A percentile compares a stretch with the other conserved stretches of the same genome.
Evolutionary conservation across 30 jellyfish, hydroid and myxozoan species (phyloP).

Genomic region (Chironex yamaguchii): DNA sequence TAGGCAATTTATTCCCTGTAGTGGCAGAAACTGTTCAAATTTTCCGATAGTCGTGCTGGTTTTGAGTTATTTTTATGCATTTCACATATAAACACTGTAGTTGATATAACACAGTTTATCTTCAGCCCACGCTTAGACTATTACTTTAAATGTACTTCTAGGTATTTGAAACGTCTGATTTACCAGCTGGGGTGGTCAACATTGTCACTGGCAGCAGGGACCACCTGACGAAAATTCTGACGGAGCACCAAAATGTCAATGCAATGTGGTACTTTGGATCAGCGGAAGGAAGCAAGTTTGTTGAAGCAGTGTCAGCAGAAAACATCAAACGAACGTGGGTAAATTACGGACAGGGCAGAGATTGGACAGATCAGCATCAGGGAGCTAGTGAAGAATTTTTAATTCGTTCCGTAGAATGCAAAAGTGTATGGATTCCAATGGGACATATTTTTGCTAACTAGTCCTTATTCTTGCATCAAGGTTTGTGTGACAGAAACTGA

Average conservation of each 20-base stretch:
- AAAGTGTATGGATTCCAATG: conserved; percentile 97
- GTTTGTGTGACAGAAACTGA: too few relatives aligned
- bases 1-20: too few relatives aligned
- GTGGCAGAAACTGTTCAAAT: too few relatives aligned
- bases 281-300: conserved; percentile 93
- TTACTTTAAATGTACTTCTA: background rate
- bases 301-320: conserved; percentile 90
- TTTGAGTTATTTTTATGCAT: too few relatives aligned
- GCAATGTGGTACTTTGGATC: conserved; percentile 99
- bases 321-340: conserved; percentile 97
- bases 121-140: too few relatives aligned
- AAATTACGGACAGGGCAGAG: conserved; percentile 95
- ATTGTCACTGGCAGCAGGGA: conserved; percentile 96
- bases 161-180: conserved; percentile 96
- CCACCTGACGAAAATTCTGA: conserved; percentile 83
- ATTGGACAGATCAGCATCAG: conserved; percentile 86
- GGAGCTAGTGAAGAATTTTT: conserved; percentile 97
- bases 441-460: conserved; percentile 96
- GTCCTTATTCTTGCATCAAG: too few relatives aligned
- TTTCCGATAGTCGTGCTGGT: too few relatives aligned
- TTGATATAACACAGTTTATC: too few relatives aligned
- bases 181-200: conserved; percentile 92
- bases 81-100: too few relatives aligned
- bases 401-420: conserved; percentile 90
- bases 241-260: conserved; percentile 95